Evolutionary conservation across 2,113 vertebrate species (phyloP).

Genomic region (Salvelinus fontinalis): DNA sequence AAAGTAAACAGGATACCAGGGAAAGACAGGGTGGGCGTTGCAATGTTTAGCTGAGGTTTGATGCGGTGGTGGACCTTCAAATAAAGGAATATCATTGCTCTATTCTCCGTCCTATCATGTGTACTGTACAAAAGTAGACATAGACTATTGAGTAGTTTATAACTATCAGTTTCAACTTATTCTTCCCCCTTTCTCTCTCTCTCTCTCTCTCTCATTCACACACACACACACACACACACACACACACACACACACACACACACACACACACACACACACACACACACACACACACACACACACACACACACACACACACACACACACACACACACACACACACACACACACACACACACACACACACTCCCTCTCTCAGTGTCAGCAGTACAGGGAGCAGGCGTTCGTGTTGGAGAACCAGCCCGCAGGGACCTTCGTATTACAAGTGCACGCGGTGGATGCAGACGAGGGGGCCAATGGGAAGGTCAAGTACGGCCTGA

Average conservation of each 20-base stretch:
- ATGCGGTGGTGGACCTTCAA: neutral
- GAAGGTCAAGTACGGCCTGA: conserved; percentile 86
- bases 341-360: neutral
- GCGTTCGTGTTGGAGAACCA: conserved; percentile 88
- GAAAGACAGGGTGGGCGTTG: neutral
- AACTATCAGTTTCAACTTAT: too few species aligned
- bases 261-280: too few species aligned
- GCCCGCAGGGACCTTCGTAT: conserved; percentile 82
- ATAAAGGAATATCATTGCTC: neutral
- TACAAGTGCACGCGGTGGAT: conserved; percentile 86
- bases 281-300: too few species aligned
- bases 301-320: too few species aligned
- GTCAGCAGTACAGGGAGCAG: conserved; percentile 81
- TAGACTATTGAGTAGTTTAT: too few species aligned
- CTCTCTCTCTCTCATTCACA: too few species aligned
- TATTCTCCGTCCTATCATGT: neutral
- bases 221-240: too few species aligned
- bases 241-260: too few species aligned
- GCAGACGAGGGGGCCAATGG: conserved; percentile 88
- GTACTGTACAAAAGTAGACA: too few species aligned
- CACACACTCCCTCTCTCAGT: conserved; percentile 66
- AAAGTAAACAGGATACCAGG: neutral
- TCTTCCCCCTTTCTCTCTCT: too few species aligned
- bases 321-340: too few species aligned
- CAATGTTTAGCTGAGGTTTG: too few species aligned